These are phyloP conservation scores for Caenorhabditis auriculariae DNA, from an alignment of 2,888 invertebrate species.

Conservation along the genomic window DNA sequence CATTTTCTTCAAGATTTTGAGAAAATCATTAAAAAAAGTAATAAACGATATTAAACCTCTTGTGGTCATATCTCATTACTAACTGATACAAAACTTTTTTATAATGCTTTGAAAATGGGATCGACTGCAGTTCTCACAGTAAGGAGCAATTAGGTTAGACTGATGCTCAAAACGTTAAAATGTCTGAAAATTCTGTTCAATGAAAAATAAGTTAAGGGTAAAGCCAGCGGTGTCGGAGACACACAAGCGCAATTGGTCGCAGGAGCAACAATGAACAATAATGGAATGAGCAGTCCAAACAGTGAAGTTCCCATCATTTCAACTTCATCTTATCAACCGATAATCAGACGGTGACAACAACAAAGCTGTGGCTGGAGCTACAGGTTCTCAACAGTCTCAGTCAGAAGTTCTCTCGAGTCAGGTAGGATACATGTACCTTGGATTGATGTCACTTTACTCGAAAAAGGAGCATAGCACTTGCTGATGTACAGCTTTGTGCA, in stretches of 20 bases:
- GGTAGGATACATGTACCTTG: too few species aligned
- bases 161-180: conserved; percentile 6
- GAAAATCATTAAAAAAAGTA: too few species aligned
- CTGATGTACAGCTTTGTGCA: too few species aligned
- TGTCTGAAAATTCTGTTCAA: not conserved
- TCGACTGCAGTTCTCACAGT: too few species aligned
- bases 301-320: not conserved
- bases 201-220: conserved; percentile 20
- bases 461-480: too few species aligned
- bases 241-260: conserved; percentile 31
- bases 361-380: conserved; percentile 42
- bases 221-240: conserved; percentile 38
- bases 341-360: conserved; percentile 25
- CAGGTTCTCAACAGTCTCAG: conserved; percentile 36
- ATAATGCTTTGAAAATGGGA: too few species aligned
- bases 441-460: too few species aligned
- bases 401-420: conserved; percentile 30
- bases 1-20: too few species aligned
- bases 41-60: too few species aligned
- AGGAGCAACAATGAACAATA: conserved; percentile 17
- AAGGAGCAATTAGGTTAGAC: conserved; percentile 6
- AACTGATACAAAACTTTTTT: too few species aligned
- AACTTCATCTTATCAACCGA: not conserved
- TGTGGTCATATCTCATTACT: too few species aligned
- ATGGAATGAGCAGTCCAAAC: conserved; percentile 16